These are phyloP conservation scores for Tetramorium bicarinatum DNA, from an alignment of 2,888 invertebrate species.

Conservation along the genomic window DNA sequence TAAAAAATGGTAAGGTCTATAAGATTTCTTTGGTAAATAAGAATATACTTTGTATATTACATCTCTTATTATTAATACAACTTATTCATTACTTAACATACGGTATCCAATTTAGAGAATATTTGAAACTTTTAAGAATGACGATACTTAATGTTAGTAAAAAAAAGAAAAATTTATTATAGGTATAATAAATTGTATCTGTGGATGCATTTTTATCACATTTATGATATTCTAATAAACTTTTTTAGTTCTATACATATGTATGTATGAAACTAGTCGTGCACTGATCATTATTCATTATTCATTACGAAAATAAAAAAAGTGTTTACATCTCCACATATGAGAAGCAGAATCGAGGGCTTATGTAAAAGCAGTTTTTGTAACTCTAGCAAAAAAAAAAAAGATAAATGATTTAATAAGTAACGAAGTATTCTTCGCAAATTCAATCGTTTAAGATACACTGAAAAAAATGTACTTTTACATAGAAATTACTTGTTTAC, in stretches of 20 bases:
- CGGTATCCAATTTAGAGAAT: not conserved
- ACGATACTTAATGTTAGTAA: not conserved
- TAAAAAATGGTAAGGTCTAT: not conserved
- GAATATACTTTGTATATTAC: not conserved
- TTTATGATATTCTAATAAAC: not conserved
- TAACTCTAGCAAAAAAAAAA: not conserved
- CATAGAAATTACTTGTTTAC: no score
- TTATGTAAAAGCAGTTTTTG: not conserved
- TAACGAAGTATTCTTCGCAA: not conserved
- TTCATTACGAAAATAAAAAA: no score
- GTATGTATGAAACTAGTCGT: no score
- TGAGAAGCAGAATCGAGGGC: no score
- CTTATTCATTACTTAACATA: not conserved
- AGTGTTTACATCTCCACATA: no score
- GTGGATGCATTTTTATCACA: not conserved
- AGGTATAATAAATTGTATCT: not conserved
- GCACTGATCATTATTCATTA: no score
- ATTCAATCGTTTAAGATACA: not conserved
- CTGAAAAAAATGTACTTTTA: no score
- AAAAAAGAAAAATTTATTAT: not conserved
- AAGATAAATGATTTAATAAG: not conserved
- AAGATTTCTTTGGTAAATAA: not conserved
- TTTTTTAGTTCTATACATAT: not conserved
- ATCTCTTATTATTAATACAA: not conserved
- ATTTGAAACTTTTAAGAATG: not conserved